Conservation (phyloP, 2,797 vertebrate genomes). For the Dendrocincla fuliginosa region DNA sequence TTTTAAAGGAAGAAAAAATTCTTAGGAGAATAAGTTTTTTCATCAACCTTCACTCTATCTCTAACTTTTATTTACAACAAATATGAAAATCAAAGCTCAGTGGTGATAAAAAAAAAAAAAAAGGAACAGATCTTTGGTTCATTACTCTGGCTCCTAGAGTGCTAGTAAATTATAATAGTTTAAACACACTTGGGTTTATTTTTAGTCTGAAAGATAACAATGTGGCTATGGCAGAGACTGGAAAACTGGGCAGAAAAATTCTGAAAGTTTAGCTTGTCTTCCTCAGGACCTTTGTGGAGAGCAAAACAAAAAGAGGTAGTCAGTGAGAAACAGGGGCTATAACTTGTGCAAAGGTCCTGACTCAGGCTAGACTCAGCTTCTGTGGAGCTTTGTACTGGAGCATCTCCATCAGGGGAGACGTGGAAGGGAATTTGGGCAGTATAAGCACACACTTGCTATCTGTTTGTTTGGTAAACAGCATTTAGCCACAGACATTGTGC, state of each 20-base stretch:
- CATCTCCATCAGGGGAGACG: accelerated
- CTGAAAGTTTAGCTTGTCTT: background rate
- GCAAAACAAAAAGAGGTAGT: background rate
- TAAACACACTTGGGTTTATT: background rate
- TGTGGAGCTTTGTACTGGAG: background rate
- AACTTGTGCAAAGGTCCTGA: background rate
- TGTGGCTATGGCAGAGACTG: background rate
- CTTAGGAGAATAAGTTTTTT: background rate
- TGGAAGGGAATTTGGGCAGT: background rate
- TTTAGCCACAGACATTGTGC: background rate
- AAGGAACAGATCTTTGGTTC: background rate
- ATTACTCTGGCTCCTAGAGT: background rate
- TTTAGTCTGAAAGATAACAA: background rate
- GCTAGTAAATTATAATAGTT: background rate
- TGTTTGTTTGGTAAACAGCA: background rate
- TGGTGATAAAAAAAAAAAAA: background rate
- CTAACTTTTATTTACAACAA: background rate
- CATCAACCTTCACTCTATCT: background rate
- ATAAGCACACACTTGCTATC: accelerated
- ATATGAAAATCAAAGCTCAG: background rate
- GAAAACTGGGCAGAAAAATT: background rate
- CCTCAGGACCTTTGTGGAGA: background rate
- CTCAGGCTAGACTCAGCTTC: background rate
- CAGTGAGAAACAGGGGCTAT: accelerated
- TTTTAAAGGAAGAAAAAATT: background rate